These are phyloP conservation scores for Pyxicephalus adspersus DNA, from an alignment of 2,113 vertebrate genomes.

Conservation along the genomic window DNA sequence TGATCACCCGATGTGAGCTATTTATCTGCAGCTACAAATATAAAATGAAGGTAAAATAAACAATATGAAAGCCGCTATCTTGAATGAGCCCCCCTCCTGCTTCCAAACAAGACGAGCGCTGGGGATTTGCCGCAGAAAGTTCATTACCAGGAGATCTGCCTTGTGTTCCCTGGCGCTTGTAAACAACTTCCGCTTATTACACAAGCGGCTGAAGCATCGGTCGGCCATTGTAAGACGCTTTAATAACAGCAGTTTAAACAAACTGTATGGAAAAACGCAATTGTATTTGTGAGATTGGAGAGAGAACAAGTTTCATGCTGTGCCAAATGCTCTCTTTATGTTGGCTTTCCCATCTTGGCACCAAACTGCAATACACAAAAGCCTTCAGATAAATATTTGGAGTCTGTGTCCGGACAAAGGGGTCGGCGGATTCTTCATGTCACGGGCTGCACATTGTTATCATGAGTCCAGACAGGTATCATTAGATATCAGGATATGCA, in stretches of 20 bases:
- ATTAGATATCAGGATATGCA: no score
- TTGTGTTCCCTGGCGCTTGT: background rate
- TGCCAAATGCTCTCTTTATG: slow-evolving; percentile 11
- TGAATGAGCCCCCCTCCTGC: background rate
- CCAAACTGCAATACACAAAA: background rate
- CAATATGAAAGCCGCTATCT: background rate
- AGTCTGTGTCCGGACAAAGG: slow-evolving; percentile 2
- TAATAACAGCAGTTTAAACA: slow-evolving; percentile 26
- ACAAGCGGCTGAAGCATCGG: background rate
- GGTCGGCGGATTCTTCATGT: slow-evolving; percentile 3
- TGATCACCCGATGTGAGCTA: no score
- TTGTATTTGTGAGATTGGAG: slow-evolving; percentile 23
- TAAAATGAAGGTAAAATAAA: background rate
- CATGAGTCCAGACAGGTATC: no score
- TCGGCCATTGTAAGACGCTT: background rate
- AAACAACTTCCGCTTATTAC: background rate
- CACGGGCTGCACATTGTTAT: background rate
- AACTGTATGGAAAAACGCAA: slow-evolving; percentile 8
- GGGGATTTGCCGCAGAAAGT: no score
- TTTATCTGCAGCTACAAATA: background rate
- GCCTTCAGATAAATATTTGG: slow-evolving; percentile 21
- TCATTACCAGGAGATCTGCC: background rate
- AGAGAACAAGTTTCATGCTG: slow-evolving; percentile 20
- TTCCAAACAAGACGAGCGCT: background rate
- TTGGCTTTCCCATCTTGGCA: background rate